Percentiles rank a stretch among this genome's conserved stretches.
phyloP scores from a whole-genome alignment of 1,140 invertebrate genomes.

The Drosophila elegans region DNA sequence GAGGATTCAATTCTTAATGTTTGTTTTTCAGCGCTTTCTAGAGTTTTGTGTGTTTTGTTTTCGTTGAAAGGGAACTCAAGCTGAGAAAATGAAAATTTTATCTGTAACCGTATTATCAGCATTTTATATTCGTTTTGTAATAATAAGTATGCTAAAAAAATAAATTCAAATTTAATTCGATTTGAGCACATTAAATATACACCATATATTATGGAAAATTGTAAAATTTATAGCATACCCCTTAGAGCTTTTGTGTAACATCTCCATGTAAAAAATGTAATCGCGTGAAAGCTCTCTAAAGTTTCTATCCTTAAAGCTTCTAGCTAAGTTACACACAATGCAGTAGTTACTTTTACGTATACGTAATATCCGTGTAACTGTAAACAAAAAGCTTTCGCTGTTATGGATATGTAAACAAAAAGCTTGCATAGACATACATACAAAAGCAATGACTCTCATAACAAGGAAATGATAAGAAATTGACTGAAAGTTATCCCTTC shows the following conservation, averaged over 20 bases:
- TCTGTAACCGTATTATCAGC: background rate
- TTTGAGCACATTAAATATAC: slow-evolving; percentile 8
- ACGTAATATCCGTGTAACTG: slow-evolving; percentile 3
- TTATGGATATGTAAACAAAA: slow-evolving; percentile 2
- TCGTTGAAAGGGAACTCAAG: background rate
- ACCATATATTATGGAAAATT: slow-evolving; percentile 3
- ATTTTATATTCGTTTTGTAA: background rate
- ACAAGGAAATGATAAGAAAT: slow-evolving; percentile 13
- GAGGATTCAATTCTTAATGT: slow-evolving; percentile 25
- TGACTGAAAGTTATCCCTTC: slow-evolving; percentile 4
- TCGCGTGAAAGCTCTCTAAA: background rate
- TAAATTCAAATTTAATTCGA: background rate
- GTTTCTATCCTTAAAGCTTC: slow-evolving; percentile 17
- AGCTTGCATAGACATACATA: slow-evolving; percentile 15
- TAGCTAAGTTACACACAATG: slow-evolving; percentile 4
- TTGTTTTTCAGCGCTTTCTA: slow-evolving; percentile 8
- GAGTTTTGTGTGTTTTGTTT: slow-evolving; percentile 15
- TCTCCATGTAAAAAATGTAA: slow-evolving; percentile 1
- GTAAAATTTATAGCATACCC: slow-evolving; percentile 8
- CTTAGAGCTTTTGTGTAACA: slow-evolving; percentile 9
- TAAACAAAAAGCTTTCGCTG: slow-evolving; percentile 14
- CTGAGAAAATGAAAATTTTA: background rate
- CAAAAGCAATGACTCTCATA: slow-evolving; percentile 2
- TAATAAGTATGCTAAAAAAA: too few species aligned
- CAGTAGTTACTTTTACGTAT: background rate